These are phyloP conservation scores for Galleria mellonella DNA, from an alignment of 1,140 invertebrate genomes.

Conservation along the genomic window DNA sequence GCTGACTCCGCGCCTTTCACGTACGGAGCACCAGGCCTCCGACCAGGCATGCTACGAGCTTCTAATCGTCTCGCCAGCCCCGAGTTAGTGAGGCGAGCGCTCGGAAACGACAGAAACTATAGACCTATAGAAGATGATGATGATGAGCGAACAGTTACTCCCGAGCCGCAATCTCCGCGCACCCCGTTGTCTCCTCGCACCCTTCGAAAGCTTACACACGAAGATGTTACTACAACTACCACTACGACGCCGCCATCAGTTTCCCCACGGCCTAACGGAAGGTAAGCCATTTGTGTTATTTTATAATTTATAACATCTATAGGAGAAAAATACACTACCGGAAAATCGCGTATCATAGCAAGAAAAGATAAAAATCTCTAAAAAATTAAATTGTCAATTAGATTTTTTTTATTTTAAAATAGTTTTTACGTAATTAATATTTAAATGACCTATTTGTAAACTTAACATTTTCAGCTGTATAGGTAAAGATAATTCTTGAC, in stretches of 20 bases:
- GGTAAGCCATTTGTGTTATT: conserved; percentile 27
- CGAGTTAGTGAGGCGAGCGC: conserved; percentile 83
- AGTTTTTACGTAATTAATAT: too few species aligned
- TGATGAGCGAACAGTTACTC: conserved; percentile 58
- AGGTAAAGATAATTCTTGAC: too few species aligned
- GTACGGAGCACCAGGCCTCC: conserved; percentile 79
- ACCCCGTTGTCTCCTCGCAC: conserved; percentile 51
- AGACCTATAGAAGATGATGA: conserved; percentile 72
- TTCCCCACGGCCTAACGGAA: conserved; percentile 43
- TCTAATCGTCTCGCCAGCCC: conserved; percentile 82
- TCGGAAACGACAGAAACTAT: conserved; percentile 38
- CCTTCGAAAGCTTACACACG: conserved; percentile 52
- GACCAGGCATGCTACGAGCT: conserved; percentile 75
- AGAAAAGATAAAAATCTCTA: too few species aligned
- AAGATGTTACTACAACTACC: conserved; percentile 56
- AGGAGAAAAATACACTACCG: too few species aligned
- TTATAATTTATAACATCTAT: too few species aligned
- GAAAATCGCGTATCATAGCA: too few species aligned
- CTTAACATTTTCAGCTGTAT: too few species aligned
- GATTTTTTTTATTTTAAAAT: too few species aligned
- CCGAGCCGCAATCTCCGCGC: conserved; percentile 36
- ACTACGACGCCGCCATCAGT: conserved; percentile 27
- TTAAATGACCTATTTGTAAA: too few species aligned
- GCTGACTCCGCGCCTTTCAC: conserved; percentile 88
- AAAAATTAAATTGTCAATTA: too few species aligned